Conservation (phyloP, 1,140 invertebrate genomes). For the Drosophila pseudoobscura region DNA sequence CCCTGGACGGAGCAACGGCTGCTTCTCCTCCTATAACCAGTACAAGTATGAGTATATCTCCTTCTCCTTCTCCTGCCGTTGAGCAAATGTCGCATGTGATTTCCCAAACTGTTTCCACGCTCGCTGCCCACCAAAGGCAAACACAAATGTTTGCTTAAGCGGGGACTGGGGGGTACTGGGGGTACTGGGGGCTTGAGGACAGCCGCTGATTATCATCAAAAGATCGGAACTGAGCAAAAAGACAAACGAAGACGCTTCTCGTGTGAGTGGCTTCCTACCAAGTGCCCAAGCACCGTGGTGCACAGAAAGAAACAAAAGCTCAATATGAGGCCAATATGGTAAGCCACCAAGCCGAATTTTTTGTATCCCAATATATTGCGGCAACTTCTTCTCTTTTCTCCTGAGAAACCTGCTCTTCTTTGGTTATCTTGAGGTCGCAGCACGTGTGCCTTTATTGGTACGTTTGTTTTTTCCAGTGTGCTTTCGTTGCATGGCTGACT, state of each 20-base stretch:
- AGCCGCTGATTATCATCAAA: conserved; percentile 79
- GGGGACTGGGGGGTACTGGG: neutral
- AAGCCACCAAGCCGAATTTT: too few species aligned
- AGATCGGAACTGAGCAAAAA: conserved; percentile 72
- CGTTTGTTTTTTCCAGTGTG: neutral
- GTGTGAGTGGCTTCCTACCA: conserved; percentile 57
- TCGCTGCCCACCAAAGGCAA: conserved; percentile 63
- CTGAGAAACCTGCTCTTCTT: too few species aligned
- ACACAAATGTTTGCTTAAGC: conserved; percentile 45
- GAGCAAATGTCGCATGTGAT: conserved; percentile 78
- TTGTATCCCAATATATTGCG: too few species aligned
- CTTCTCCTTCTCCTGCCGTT: conserved; percentile 16
- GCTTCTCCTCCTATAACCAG: neutral
- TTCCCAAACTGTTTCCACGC: conserved; percentile 79
- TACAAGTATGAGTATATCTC: too few species aligned
- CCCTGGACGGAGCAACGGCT: conserved; percentile 34
- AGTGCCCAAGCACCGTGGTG: neutral
- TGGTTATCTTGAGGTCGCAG: too few species aligned
- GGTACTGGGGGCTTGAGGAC: conserved; percentile 24
- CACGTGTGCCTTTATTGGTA: too few species aligned
- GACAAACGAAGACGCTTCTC: conserved; percentile 73
- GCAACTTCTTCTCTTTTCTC: too few species aligned
- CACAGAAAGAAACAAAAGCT: too few species aligned
- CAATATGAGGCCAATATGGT: too few species aligned
- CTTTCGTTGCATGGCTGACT: conserved; percentile 34